Base-by-base conservation (phyloP, 2,797 vertebrate genomes). In the Scolopax bukidnonensis region DNA sequence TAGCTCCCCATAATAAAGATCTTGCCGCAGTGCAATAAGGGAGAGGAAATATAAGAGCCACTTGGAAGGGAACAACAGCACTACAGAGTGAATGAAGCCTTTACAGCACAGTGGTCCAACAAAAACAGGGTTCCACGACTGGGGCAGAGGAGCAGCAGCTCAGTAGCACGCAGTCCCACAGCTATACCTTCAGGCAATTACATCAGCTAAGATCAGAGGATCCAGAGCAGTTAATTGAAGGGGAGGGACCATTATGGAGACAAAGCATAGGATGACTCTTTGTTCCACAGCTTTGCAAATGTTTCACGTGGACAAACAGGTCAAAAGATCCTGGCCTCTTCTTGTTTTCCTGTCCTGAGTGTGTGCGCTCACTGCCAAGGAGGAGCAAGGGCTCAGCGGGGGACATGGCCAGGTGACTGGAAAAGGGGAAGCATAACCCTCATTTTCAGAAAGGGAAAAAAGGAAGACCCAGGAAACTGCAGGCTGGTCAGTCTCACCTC, bases 41-140 rank as follows among this genome's bases (percentile, higher is more conserved):
- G 69, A 95, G 59, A 65, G 87, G 47, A 93, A 95, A 93, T 54
- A 78, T 32, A 85, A 94, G 76, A 90, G 82, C 82, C 89, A 90
- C 90, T 97, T 93, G 69, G 85, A 84, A 91, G 24, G 43, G 93
- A 96, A 81, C 79, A 96, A 84, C 50, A 89, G 65, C 61, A 76
- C 84, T 95, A 78, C 47, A 91, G 65, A 67, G 38, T 63, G 82
- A 96, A 93, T 94, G 73, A 90, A 86, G 38, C 54, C 41, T 86
- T 87, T 89, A 36, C 86, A 0, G 2, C 57, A 50, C 45, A 50
- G 54, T 0, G 0, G 16, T 85, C 50, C 89, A 75, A 76, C 79
- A 75, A 86, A 94, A 87, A 8, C 33, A 87, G 68, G 45, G 85
- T 90, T 87, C 89, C 90, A 32, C 0, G 1, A n/a, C 60, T 23